phyloP scores from a whole-genome alignment of 2,113 vertebrate species.

The Crotalus horridus region DNA sequence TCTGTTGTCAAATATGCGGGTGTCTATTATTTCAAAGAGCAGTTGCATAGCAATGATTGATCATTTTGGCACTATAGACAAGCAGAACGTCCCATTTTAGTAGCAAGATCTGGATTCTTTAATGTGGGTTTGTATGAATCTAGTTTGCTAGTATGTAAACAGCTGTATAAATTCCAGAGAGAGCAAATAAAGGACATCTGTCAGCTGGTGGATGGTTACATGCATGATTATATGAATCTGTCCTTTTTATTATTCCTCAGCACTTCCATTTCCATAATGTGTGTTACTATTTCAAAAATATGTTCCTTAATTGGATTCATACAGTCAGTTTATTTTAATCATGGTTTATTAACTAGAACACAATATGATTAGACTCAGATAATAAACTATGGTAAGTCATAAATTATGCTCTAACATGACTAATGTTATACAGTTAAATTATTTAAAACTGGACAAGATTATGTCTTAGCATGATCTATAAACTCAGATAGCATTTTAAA shows the following conservation, averaged over 20 bases:
- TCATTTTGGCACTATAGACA: not conserved
- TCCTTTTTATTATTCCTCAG: not conserved
- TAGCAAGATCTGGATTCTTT: not conserved
- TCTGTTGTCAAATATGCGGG: not conserved
- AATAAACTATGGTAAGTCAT: not conserved
- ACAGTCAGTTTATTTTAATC: not conserved
- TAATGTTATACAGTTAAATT: not conserved
- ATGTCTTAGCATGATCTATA: not conserved
- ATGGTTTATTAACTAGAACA: not conserved
- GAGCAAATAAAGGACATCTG: not conserved
- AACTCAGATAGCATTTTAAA: not conserved
- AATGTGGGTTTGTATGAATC: not conserved
- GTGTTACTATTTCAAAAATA: not conserved
- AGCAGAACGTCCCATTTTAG: not conserved
- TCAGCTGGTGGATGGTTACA: not conserved
- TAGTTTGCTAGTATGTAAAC: not conserved
- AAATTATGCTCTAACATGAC: not conserved
- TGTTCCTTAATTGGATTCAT: not conserved
- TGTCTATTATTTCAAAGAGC: not conserved
- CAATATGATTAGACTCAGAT: not conserved
- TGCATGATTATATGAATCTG: not conserved
- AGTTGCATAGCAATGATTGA: not conserved
- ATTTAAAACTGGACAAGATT: not conserved
- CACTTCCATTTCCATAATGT: not conserved
- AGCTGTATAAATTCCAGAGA: not conserved